Percentiles rank a stretch among this genome's conserved stretches.
These are phyloP conservation scores for Griposia aprilina DNA, from an alignment of 2,888 invertebrate genomes.

Conservation along the genomic window DNA sequence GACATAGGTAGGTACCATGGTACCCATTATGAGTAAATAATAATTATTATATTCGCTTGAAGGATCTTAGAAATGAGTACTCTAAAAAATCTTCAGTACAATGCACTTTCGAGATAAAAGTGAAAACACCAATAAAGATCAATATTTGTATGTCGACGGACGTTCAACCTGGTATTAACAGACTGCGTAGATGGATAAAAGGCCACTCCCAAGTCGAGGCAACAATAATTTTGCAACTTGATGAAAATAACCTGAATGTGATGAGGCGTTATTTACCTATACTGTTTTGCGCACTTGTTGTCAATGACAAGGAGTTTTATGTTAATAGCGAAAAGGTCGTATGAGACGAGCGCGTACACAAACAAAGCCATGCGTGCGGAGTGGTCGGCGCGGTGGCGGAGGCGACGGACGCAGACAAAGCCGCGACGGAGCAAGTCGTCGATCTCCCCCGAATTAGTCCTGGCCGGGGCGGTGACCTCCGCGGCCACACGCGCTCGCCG, in stretches of 20 bases:
- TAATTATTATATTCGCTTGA: slow-evolving; percentile 9
- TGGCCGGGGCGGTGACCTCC: slow-evolving; percentile 89
- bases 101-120: slow-evolving; percentile 75
- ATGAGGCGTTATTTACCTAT: slow-evolving; percentile 55
- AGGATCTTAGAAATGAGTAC: slow-evolving; percentile 22
- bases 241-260: slow-evolving; percentile 59
- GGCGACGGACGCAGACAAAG: slow-evolving; percentile 86
- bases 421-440: slow-evolving; percentile 85
- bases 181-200: slow-evolving; percentile 61
- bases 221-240: slow-evolving; percentile 43
- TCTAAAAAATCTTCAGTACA: slow-evolving; percentile 44
- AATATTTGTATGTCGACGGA: slow-evolving; percentile 76
- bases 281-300: slow-evolving; percentile 60
- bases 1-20: neutral
- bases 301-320: slow-evolving; percentile 69
- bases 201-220: slow-evolving; percentile 28
- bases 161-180: slow-evolving; percentile 71
- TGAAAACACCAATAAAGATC: slow-evolving; percentile 76
- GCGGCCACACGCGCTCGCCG: slow-evolving; percentile 76
- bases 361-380: slow-evolving; percentile 79
- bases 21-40: neutral
- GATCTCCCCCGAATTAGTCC: slow-evolving; percentile 91
- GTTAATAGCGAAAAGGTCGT: slow-evolving; percentile 72
- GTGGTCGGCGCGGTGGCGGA: slow-evolving; percentile 72
- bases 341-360: slow-evolving; percentile 69